A percentile compares a stretch with the other conserved stretches of the same genome.
phyloP scores from a whole-genome alignment of 2,888 invertebrate species.

The Lymantria dispar region DNA sequence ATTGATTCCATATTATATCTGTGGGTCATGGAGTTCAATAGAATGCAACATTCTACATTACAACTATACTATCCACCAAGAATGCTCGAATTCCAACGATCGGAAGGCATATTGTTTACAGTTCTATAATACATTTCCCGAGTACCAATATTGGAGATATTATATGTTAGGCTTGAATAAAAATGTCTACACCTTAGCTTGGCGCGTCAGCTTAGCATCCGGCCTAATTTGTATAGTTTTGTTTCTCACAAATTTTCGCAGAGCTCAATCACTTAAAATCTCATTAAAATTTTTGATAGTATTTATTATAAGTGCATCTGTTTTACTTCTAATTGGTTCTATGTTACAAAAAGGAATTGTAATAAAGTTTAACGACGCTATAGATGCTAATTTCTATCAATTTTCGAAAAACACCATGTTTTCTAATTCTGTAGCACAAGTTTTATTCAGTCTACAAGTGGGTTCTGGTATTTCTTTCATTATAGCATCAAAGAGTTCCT shows the following conservation, averaged over 20 bases:
- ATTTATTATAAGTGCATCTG: slow-evolving; percentile 46
- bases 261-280: slow-evolving; percentile 43
- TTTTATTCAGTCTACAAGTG: slow-evolving; percentile 46
- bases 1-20: slow-evolving; percentile 57
- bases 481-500: slow-evolving; percentile 47
- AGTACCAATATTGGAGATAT: slow-evolving; percentile 62
- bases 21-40: slow-evolving; percentile 51
- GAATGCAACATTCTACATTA: slow-evolving; percentile 47
- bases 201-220: slow-evolving; percentile 62
- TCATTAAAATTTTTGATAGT: slow-evolving; percentile 36
- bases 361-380: slow-evolving; percentile 44
- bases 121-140: slow-evolving; percentile 56
- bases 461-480: slow-evolving; percentile 59
- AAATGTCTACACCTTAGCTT: slow-evolving; percentile 41
- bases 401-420: slow-evolving; percentile 40
- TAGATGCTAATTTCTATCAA: slow-evolving; percentile 50
- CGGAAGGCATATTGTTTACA: slow-evolving; percentile 41
- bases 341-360: slow-evolving; percentile 68
- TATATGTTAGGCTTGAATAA: slow-evolving; percentile 30
- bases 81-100: slow-evolving; percentile 46
- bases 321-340: slow-evolving; percentile 53
- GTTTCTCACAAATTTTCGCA: slow-evolving; percentile 54
- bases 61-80: slow-evolving; percentile 60
- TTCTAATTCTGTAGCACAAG: slow-evolving; percentile 39
- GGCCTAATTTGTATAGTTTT: slow-evolving; percentile 38